Conservation (phyloP, 2,797 vertebrate species). For the Streptopelia turtur region DNA sequence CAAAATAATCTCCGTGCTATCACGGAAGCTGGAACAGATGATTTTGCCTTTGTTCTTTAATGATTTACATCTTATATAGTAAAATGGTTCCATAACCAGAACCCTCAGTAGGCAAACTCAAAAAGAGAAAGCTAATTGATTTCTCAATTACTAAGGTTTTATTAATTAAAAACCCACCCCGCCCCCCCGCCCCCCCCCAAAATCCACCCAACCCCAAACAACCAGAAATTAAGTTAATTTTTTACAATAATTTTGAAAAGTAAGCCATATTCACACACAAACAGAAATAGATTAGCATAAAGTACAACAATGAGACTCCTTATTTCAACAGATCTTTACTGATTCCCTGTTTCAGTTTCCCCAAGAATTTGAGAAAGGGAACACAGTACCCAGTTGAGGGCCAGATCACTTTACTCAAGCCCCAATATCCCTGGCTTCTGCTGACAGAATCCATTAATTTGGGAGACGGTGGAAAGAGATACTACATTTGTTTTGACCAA, state of each 20-base stretch:
- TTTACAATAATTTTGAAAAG: neutral
- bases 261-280: neutral
- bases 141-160: neutral
- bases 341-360: neutral
- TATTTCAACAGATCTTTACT: neutral
- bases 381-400: neutral
- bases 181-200: neutral
- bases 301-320: neutral
- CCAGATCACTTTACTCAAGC: neutral
- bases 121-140: neutral
- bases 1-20: neutral
- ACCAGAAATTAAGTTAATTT: neutral
- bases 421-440: neutral
- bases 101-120: neutral
- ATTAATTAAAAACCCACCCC: neutral
- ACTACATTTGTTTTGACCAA: neutral
- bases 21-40: conserved; percentile 4
- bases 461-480: neutral
- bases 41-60: conserved; percentile 56
- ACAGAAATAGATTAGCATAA: neutral
- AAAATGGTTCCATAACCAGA: conserved; percentile 45
- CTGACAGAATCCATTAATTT: neutral
- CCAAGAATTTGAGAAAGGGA: neutral
- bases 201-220: neutral
- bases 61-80: conserved; percentile 33